Evolutionary conservation across 1,140 invertebrate genomes (phyloP).

Genomic region (Lethocerus indicus): DNA sequence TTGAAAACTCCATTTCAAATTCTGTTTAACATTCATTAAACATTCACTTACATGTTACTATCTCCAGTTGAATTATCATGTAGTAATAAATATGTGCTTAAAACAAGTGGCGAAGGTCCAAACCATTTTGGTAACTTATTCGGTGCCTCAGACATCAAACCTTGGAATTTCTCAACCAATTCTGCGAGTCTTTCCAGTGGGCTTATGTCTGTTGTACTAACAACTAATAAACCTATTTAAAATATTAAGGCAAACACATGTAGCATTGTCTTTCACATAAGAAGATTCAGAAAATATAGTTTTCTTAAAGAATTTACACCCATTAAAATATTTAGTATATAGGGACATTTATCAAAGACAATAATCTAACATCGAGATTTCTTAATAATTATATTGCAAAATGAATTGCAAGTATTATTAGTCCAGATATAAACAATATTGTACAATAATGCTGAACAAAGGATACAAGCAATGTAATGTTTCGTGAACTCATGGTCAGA

Average conservation of each 20-base stretch:
- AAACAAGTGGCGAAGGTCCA: slow-evolving; percentile 57
- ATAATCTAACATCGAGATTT: too few relatives aligned
- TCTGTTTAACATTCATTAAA: too few relatives aligned
- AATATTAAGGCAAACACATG: slow-evolving; percentile 18
- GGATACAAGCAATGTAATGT: slow-evolving; percentile 75
- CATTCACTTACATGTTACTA: slow-evolving; percentile 37
- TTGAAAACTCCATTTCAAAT: too few relatives aligned
- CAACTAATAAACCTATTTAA: slow-evolving; percentile 44
- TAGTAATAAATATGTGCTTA: slow-evolving; percentile 55
- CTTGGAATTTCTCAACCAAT: slow-evolving; percentile 59
- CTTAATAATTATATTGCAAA: too few relatives aligned
- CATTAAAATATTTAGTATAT: too few relatives aligned
- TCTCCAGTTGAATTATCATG: slow-evolving; percentile 71
- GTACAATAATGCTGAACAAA: too few relatives aligned
- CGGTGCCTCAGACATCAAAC: slow-evolving; percentile 52
- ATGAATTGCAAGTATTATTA: neutral
- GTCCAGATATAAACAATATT: neutral
- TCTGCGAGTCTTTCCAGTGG: slow-evolving; percentile 59
- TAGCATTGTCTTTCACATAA: neutral
- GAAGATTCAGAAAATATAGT: too few relatives aligned
- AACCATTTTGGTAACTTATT: slow-evolving; percentile 84
- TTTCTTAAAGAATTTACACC: too few relatives aligned
- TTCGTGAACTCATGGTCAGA: slow-evolving; percentile 92
- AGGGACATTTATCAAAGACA: too few relatives aligned
- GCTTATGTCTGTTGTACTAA: slow-evolving; percentile 64